phyloP scores from a whole-genome alignment of 2,797 vertebrate genomes.

The Microctenopoma steveboyesi region DNA sequence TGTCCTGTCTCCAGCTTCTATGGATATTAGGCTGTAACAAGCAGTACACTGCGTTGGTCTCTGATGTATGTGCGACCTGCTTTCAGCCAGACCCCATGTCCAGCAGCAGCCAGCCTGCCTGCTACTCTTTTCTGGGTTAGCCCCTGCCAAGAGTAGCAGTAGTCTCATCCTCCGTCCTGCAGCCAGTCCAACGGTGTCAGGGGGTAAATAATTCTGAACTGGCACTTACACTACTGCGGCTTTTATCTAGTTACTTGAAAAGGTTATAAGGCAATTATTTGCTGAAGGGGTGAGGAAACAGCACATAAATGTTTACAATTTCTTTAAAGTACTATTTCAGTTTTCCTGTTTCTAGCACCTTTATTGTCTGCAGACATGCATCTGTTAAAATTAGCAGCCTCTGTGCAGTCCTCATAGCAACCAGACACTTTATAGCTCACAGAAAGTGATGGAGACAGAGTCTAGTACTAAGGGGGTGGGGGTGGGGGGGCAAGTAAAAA shows the following conservation, averaged over 20 bases:
- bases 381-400: constrained; percentile 55
- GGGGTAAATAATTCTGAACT: constrained; percentile 35
- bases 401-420: constrained; percentile 26
- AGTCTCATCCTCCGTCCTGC: constrained; percentile 55
- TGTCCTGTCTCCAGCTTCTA: constrained; percentile 64
- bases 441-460: constrained; percentile 13
- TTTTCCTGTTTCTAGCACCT: constrained; percentile 39
- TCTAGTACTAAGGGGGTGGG: background rate
- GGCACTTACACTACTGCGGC: constrained; percentile 21
- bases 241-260: constrained; percentile 37
- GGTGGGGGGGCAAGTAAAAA: background rate
- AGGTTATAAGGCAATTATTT: constrained; percentile 38
- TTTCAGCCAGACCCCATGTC: constrained; percentile 77
- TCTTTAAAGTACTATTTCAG: constrained; percentile 40
- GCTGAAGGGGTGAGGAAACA: constrained; percentile 35
- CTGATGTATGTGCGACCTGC: constrained; percentile 82
- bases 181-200: constrained; percentile 45
- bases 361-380: constrained; percentile 53
- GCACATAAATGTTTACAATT: constrained; percentile 27
- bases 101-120: constrained; percentile 56
- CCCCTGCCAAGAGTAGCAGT: constrained; percentile 64
- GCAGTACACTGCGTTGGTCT: constrained; percentile 68
- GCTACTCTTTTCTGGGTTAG: constrained; percentile 74
- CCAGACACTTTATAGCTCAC: constrained; percentile 1
- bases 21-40: constrained; percentile 76